Base-by-base conservation (phyloP, 2,888 invertebrate genomes). In the Saturnia pavonia region DNA sequence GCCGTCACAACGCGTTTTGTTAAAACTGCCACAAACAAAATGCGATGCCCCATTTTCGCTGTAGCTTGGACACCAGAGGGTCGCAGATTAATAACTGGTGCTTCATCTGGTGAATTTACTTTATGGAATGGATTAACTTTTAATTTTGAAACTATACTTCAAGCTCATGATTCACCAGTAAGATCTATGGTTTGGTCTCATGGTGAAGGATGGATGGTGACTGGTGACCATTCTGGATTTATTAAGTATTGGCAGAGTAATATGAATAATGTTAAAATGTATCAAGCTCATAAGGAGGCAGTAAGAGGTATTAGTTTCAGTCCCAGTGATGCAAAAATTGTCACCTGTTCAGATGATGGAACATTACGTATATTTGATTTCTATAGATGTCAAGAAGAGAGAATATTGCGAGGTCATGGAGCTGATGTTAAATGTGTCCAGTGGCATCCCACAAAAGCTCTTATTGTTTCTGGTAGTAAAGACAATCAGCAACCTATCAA, bases 251-350 rank as follows among this genome's bases (percentile, higher is more conserved):
- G 99, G 99, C 99, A 99, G 95, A 98, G 99, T 82, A 99, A 99
- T 94, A 99, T 99, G 99, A 99, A 99, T 95, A 99, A 99, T 94
- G 99, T 99, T 72, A 99, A 99, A 96, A 99, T 99, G 99, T 99
- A 99, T 95, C 99, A 99, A 94, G 99, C 99, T 72, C 99, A 99
- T 94, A 99, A 99, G 96, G 99, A 99, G 95, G 98, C 99, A 78
- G 97, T 99, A 82, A 96, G 99, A 92, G 99, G 99, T 94, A 97
- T 99, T 95, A 99, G 99, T 96, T 99, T 99, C 95, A 98, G 99
- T 95, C 99, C 99, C 71, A 97, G 98, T 88, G 99, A 99, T 95
- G 96, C 96, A 87, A 99, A 99, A 95, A 98, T 99, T 95, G 99
- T 98, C 43, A 99, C 99, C 72, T 99, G 99, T 95, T 99, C 99